Evolutionary conservation across 2,888 invertebrate species (phyloP).

Genomic region (Eupithecia vulgata): DNA sequence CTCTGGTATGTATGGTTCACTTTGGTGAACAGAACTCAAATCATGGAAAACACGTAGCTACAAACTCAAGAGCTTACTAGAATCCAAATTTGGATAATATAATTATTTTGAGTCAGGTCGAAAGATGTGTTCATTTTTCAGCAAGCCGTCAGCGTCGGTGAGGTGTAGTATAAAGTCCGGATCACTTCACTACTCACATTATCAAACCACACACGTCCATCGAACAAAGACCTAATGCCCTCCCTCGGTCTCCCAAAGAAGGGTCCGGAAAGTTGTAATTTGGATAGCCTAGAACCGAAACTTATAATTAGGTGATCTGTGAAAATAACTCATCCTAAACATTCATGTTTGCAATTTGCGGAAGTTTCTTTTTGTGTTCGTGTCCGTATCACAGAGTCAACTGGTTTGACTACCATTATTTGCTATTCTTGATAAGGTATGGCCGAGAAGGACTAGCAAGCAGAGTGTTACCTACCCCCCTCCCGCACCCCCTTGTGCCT

Average conservation of each 20-base stretch:
- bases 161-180: background rate
- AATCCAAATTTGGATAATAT: background rate
- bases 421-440: background rate
- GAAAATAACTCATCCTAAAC: background rate
- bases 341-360: background rate
- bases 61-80: background rate
- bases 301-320: background rate
- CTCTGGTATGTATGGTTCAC: background rate
- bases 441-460: background rate
- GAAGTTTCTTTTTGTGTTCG: background rate
- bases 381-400: background rate
- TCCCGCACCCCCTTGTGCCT: constrained; percentile 29
- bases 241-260: too few species aligned
- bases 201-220: too few species aligned
- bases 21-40: background rate
- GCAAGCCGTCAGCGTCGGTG: too few species aligned
- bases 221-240: too few species aligned
- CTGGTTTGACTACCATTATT: background rate
- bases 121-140: background rate
- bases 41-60: background rate
- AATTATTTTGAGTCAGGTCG: background rate
- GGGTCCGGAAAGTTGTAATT: background rate
- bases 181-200: background rate
- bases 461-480: constrained; percentile 1
- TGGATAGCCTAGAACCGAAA: background rate